Conservation (phyloP, 2,113 vertebrate species). For the Aviceda subcristata region DNA sequence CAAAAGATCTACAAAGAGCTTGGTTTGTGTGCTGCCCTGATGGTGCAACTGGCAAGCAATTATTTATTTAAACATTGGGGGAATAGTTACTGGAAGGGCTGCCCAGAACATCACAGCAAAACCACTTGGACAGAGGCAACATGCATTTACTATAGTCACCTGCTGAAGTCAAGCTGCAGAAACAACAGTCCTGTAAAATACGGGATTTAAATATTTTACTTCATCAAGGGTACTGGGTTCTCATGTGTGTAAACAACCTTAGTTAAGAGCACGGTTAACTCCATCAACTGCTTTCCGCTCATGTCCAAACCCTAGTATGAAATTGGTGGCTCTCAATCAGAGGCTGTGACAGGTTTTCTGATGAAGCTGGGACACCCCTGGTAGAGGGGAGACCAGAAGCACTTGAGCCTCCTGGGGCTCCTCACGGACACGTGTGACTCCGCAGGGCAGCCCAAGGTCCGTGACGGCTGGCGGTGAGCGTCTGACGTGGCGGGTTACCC, state of each 20-base stretch:
- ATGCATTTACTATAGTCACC: background rate
- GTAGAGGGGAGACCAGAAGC: background rate
- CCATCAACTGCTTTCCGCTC: background rate
- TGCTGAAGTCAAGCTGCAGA: background rate
- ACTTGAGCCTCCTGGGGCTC: background rate
- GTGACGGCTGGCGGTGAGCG: background rate
- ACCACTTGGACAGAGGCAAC: background rate
- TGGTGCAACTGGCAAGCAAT: background rate
- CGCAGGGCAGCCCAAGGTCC: background rate
- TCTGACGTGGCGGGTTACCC: background rate
- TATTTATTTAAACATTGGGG: constrained; percentile 13
- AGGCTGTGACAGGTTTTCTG: background rate
- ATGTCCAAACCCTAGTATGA: background rate
- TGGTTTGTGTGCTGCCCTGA: background rate
- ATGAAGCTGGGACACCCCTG: background rate
- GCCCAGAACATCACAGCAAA: background rate
- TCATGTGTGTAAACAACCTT: background rate
- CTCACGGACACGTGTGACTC: background rate
- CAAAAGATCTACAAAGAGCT: background rate
- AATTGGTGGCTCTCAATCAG: background rate
- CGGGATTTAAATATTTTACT: background rate
- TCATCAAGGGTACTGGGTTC: background rate
- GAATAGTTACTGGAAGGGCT: background rate
- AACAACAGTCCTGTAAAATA: background rate
- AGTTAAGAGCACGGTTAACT: background rate